These are phyloP conservation scores for Rotaria magnacalcarata DNA, from an alignment of 2,888 invertebrate species.

Conservation along the genomic window DNA sequence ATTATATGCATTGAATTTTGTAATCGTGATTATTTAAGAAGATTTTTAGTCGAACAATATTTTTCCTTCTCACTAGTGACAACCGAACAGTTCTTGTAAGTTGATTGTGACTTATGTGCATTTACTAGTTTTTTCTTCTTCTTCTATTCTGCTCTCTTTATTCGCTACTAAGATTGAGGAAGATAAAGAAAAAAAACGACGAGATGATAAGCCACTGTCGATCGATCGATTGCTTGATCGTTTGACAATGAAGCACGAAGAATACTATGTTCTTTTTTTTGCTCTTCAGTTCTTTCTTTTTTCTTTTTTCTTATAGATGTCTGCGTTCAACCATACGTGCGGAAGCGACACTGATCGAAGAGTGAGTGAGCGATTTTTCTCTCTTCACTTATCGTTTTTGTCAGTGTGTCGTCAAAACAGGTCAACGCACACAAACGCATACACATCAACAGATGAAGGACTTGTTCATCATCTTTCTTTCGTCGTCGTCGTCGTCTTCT, in stretches of 20 bases:
- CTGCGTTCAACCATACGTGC: constrained; percentile 16
- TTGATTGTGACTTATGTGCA: neutral
- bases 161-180: neutral
- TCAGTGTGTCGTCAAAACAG: neutral
- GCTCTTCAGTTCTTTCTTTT: neutral
- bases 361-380: constrained; percentile 3
- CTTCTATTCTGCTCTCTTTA: neutral
- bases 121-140: neutral
- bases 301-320: neutral
- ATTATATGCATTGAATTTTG: neutral
- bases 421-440: neutral
- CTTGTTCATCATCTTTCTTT: neutral
- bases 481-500: neutral
- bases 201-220: neutral
- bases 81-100: neutral
- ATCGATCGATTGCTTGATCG: constrained; percentile 18
- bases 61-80: neutral
- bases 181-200: neutral
- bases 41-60: neutral
- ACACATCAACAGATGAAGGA: neutral
- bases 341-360: constrained; percentile 14
- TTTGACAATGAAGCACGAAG: neutral
- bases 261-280: constrained; percentile 1
- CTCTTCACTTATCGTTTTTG: neutral
- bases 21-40: neutral